Conservation (phyloP, 2,113 vertebrate species). For the Plestiodon gilberti region DNA sequence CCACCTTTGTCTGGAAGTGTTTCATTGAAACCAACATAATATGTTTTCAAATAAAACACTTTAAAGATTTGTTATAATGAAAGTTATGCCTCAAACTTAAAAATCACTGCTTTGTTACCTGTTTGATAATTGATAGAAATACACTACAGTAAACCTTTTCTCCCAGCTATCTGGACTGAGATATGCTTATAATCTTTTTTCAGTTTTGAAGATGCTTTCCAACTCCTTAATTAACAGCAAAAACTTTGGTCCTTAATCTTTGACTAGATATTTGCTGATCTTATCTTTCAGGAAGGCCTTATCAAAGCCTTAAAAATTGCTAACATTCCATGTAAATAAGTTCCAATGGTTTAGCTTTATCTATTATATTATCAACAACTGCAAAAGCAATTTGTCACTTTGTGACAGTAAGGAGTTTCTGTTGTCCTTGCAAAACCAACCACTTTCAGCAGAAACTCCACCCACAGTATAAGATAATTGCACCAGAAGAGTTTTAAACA, state of each 20-base stretch:
- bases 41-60: too few species aligned
- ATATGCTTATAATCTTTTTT: not conserved
- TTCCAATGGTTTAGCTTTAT: conserved; percentile 11
- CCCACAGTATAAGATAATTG: too few species aligned
- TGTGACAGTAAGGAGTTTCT: not conserved
- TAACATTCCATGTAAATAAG: not conserved
- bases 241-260: conserved; percentile 1
- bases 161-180: not conserved
- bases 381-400: not conserved
- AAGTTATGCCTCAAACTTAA: not conserved
- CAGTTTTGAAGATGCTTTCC: not conserved
- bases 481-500: not conserved
- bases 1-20: too few species aligned
- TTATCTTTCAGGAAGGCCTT: not conserved
- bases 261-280: conserved; percentile 4
- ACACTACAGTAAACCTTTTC: not conserved
- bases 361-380: conserved; percentile 25
- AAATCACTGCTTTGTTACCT: not conserved
- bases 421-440: not conserved
- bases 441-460: not conserved
- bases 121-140: not conserved
- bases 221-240: conserved; percentile 8
- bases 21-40: too few species aligned
- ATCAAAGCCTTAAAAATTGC: not conserved
- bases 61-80: not conserved